Evolutionary conservation across 2,888 invertebrate genomes (phyloP).

Genomic region (Amphimallon solstitiale): DNA sequence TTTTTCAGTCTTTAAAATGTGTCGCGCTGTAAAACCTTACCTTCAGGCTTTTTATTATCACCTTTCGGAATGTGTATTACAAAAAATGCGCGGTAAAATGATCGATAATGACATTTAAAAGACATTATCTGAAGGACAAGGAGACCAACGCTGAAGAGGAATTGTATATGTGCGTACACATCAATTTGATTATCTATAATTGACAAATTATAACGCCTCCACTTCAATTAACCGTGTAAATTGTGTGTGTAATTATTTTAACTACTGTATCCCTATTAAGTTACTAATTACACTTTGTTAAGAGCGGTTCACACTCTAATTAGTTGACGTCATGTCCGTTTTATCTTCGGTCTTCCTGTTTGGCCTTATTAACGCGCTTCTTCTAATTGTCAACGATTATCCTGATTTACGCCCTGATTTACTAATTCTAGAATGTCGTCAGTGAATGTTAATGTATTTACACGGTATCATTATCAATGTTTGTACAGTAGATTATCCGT

Average conservation of each 20-base stretch:
- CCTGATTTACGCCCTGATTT: slow-evolving; percentile 40
- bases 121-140: background rate
- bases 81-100: too few species aligned
- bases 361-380: slow-evolving; percentile 44
- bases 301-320: slow-evolving; percentile 61
- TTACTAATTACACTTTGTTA: slow-evolving; percentile 63
- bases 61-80: too few species aligned
- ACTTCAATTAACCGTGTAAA: slow-evolving; percentile 61
- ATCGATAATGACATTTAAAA: too few species aligned
- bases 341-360: slow-evolving; percentile 57
- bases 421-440: slow-evolving; percentile 21
- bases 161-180: slow-evolving; percentile 18
- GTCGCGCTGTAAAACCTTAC: too few species aligned
- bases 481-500: too few species aligned
- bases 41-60: too few species aligned
- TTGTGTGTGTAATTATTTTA: slow-evolving; percentile 63
- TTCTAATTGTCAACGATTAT: slow-evolving; percentile 38
- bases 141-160: slow-evolving; percentile 2
- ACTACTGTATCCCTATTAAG: slow-evolving; percentile 65
- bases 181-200: slow-evolving; percentile 38
- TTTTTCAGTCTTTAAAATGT: too few species aligned
- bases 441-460: background rate
- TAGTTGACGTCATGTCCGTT: slow-evolving; percentile 62
- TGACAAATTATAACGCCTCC: slow-evolving; percentile 54
- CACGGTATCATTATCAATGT: too few species aligned